Base-by-base conservation (phyloP, 2,113 vertebrate species). In the Scytalopus superciliaris region DNA sequence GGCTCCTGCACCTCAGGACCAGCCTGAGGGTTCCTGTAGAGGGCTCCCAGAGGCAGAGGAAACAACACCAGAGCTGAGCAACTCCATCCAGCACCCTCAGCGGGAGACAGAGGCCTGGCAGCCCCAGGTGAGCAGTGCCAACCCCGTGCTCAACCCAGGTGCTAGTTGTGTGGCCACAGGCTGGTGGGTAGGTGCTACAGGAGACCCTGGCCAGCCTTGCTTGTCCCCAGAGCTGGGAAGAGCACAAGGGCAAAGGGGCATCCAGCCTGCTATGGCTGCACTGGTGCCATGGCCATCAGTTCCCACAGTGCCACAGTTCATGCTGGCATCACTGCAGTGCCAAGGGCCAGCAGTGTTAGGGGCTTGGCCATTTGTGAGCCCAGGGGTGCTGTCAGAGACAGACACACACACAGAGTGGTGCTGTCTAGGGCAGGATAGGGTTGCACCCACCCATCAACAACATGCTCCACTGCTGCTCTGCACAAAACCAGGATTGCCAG, bases 21-120 rank as follows among this genome's bases (percentile, higher is more conserved):
- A 94, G 97, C 70, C 89, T 97, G 90, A 96, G 90, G 37, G 83
- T 84, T 91, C 86, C 97, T 30, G 93, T 74, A 60, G 92, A 95
- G 45, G 87, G 66, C 75, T 97, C 97, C 67, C 93, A 93, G 55
- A 93, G 90, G 44, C 92, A 55, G 77, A 96, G 63, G 92, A 90
- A 60, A 90, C 66, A 40, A 74, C 97, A 60, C 57, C 97, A 77
- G 93, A 97, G 45, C 96, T 76, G 74, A 92, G 96, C 63, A 74
- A 95, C 52, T 85, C 62, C 67, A 75, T 40, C 6, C 67, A 52
- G 25, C 82, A 80, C 47, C 90, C 96, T 44, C 95, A 87, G 31
- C 85, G 97, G n/a, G 94, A 98, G 52, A 94, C 45, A 6, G 93
- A 96, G 72, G 57, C 68, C 60, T 56, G 80, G 37, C 59, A 84